Base-by-base conservation (phyloP, 2,888 invertebrate species). In the Petrolisthes manimaculis region DNA sequence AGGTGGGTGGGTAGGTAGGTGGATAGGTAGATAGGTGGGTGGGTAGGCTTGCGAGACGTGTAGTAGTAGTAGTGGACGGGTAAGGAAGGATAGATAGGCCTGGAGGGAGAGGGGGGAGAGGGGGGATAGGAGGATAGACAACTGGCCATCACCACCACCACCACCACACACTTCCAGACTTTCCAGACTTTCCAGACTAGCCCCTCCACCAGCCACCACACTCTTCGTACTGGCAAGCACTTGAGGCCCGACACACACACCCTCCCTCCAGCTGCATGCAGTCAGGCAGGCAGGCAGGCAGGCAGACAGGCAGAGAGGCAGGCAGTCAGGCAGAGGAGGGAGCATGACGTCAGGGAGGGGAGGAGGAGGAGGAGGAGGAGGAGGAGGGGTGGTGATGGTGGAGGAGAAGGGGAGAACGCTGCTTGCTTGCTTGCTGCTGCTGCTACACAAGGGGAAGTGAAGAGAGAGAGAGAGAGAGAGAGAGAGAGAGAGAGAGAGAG, bases 191-290 rank as follows among this genome's bases (percentile, higher is more conserved):
- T 21, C 12, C 75, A 37, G 24, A 75, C 75, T 21, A 4, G 51
- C 75, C 18, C 69, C 69, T 69, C 21, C 69, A 21, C 69, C 69
- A 69, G 21, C 18, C 69, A 69, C 69, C 69, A 18, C 21, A 21
- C 69, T n/a, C 75, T 75, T 75, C n/a, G 75, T n/a, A 75, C 75
- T 75, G 75, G 21, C 24, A 12, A 14, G 14, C 75, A 75, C 75
- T 75, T 37, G 75, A 75, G 75, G 75, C 12, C 51, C 12, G 12
- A 4, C n/a, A 21, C 24, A n/a, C 75, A n/a, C 75, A 14, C 51
- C 24, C 51, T 75, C 75, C 51, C 75, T 75, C 75, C 21, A 18
- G 37, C 37, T 37, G 21, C 75, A 24, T n/a, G 21, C 75, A 37
- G 21, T 14, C 75, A 75, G 75, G 75, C 61, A 61, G 61, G 61